Evolutionary conservation across 35 echinoderm and acorn worm genomes (phyloP), one percentile per base, ranked within the genome.

Genomic region (Apostichopus parvimensis): DNA sequence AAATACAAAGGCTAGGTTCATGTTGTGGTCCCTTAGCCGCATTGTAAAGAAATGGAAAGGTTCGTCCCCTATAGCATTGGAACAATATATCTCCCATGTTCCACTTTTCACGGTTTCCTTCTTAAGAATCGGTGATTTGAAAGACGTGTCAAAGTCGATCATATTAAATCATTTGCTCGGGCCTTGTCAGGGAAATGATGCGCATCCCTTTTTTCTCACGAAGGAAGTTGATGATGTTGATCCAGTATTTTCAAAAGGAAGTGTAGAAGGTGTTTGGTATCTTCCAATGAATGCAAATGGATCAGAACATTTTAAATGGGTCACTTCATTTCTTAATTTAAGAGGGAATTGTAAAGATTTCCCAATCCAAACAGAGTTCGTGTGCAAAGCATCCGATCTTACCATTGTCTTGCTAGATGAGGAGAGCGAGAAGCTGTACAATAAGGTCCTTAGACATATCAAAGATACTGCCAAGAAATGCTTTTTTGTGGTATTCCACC

Each of bases 271-370:
- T 22, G 81, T 84, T 58, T 84, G 81, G 81, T 84, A 84, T 60
- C 81, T 84, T 1, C 81, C 81, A 56, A 84, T 84, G 81, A 84
- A 58, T 17, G 55, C 81, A 57, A 84, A 84, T n/a, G 55, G 81
- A n/a, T 56, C 81, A 22, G 81, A 84, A 60, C 57, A 58, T 4
- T 84, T 84, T 15, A 84, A 59, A 84, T 84, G 81, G 81, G 55
- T 84, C 6, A 58, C 81, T 22, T 84, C 54, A 20, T 84, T 84
- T 11, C 23, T 84, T 18, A 84, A 84, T 52, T 11, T 84, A n/a
- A 56, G 81, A 53, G 81, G 81, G 6, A 11, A 84, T 15, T 17
- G 54, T 15, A 58, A 3, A 8, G n/a, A 84, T 14, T 84, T 59
- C 11, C 81, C 81, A 58, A 18, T 57, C 9, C 28, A 84, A 84